Conservation (phyloP, 2,888 invertebrate species). For the Cerceris ruficornis region DNA sequence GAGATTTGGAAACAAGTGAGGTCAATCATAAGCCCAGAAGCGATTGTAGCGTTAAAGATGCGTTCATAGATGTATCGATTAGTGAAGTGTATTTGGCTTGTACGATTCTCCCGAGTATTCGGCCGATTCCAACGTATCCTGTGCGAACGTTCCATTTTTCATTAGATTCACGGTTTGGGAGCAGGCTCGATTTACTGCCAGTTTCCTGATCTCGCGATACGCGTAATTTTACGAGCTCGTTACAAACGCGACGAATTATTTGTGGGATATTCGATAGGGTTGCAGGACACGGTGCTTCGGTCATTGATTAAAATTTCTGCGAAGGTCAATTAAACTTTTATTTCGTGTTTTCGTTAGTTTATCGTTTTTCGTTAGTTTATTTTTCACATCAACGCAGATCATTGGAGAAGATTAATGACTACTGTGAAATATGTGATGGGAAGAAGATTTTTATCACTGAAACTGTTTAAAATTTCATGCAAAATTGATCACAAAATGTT, state of each 20-base stretch:
- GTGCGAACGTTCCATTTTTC: conserved; percentile 32
- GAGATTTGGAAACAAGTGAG: too few species aligned
- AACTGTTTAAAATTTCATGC: too few species aligned
- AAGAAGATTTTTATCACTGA: too few species aligned
- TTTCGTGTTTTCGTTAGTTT: too few species aligned
- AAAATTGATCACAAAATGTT: too few species aligned
- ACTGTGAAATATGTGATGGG: too few species aligned
- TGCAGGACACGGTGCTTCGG: background rate
- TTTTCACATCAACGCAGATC: too few species aligned
- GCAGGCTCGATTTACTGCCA: conserved; percentile 5
- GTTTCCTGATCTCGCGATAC: conserved; percentile 17
- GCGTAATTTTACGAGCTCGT: conserved; percentile 24
- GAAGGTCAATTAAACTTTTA: too few species aligned
- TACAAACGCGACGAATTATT: conserved; percentile 22
- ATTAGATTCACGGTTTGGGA: conserved; percentile 27
- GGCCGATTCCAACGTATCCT: conserved; percentile 4
- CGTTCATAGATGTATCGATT: conserved; percentile 14
- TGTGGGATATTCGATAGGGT: background rate
- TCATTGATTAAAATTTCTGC: too few species aligned
- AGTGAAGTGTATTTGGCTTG: conserved; percentile 31
- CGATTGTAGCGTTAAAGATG: background rate
- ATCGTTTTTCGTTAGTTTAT: too few species aligned
- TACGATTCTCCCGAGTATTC: conserved; percentile 18
- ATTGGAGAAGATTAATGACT: too few species aligned
- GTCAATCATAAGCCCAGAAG: too few species aligned